Percentiles rank a stretch among this genome's conserved stretches.
These are phyloP conservation scores for Onychorhynchus coronatus DNA, from an alignment of 2,113 vertebrate species.

Conservation along the genomic window DNA sequence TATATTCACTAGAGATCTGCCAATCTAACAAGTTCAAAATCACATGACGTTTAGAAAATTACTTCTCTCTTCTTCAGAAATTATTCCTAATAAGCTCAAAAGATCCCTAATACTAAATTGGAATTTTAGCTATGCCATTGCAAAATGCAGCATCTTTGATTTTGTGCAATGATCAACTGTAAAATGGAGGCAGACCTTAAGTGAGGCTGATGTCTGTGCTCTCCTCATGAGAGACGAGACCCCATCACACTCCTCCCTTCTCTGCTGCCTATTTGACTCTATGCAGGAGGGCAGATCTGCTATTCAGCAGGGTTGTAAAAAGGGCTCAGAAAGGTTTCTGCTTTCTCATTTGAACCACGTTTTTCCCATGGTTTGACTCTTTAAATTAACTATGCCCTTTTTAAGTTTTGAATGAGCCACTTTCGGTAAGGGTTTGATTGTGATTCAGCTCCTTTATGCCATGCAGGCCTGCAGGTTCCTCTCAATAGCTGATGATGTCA, in stretches of 20 bases:
- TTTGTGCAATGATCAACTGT: background rate
- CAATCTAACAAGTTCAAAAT: background rate
- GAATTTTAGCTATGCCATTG: background rate
- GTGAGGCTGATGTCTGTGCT: rapidly evolving
- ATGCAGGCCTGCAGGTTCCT: background rate
- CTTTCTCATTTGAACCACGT: background rate
- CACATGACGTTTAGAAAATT: background rate
- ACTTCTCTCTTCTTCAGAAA: background rate
- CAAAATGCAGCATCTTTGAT: background rate
- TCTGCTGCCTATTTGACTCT: background rate
- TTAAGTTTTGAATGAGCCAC: background rate
- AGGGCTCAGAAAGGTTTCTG: background rate
- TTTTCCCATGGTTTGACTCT: background rate
- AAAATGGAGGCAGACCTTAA: background rate
- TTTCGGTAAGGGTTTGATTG: background rate
- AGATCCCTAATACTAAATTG: background rate
- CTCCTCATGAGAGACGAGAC: background rate
- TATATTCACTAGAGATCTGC: background rate
- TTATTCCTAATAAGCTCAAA: background rate
- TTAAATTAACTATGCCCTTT: background rate
- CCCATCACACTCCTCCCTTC: background rate
- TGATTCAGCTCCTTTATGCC: background rate
- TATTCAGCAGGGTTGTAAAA: background rate
- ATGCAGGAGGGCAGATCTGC: background rate
- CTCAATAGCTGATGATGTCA: background rate